A percentile compares a stretch with the other conserved stretches of the same genome.
These are phyloP conservation scores for Zoanthus gigantus DNA, from an alignment of 92 coral and sea anemone genomes.

Conservation along the genomic window DNA sequence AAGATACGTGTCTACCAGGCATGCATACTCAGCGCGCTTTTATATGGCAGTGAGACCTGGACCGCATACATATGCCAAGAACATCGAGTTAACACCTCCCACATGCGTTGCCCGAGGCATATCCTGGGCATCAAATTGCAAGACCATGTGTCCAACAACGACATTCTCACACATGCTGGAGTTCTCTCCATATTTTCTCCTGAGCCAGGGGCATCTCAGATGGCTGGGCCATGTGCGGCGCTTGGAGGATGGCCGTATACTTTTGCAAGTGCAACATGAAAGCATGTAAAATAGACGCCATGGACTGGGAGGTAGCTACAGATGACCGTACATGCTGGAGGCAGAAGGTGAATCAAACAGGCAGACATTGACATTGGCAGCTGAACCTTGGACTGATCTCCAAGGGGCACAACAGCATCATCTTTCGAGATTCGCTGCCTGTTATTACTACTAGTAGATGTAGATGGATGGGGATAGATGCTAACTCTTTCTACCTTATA, in stretches of 20 bases:
- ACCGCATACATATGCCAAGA: neutral
- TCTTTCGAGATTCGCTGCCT: too few species aligned
- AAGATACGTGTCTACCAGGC: conserved; percentile 47
- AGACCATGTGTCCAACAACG: neutral
- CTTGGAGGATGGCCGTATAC: too few species aligned
- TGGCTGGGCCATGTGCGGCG: conserved; percentile 7
- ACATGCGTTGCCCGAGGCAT: neutral
- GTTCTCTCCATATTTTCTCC: conserved; percentile 11
- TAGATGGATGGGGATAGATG: too few species aligned
- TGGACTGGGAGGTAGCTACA: neutral
- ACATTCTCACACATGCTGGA: neutral
- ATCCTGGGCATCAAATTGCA: neutral
- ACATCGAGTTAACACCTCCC: conserved; percentile 2
- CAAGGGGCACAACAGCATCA: too few species aligned
- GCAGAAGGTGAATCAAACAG: neutral
- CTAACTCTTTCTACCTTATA: too few species aligned
- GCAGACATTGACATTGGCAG: neutral
- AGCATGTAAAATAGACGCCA: conserved; percentile 6
- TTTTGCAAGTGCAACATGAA: neutral
- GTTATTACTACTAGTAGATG: too few species aligned
- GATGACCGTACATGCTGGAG: neutral
- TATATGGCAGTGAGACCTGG: conserved; percentile 36
- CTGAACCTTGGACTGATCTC: too few species aligned
- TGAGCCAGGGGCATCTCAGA: conserved; percentile 21
- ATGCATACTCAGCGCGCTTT: conserved; percentile 46